Percentiles rank a stretch among this genome's conserved stretches.
Conservation (phyloP, 2,113 vertebrate genomes). For the Agapornis roseicollis region DNA sequence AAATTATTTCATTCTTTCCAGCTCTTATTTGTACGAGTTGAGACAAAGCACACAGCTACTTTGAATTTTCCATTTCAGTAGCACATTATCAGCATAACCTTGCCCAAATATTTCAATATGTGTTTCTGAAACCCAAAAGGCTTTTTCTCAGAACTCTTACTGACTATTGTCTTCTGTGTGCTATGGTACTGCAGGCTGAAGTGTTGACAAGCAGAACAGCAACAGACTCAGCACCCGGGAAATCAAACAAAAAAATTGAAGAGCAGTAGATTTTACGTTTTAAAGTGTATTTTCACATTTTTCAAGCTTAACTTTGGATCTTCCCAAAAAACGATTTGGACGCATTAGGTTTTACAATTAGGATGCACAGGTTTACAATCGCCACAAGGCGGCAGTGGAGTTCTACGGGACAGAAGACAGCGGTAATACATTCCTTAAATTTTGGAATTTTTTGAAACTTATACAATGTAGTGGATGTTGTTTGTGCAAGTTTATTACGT, state of each 20-base stretch:
- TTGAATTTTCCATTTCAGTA: neutral
- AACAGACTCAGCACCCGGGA: accelerated
- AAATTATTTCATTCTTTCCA: neutral
- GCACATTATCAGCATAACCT: neutral
- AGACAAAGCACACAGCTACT: neutral
- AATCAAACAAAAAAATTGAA: neutral
- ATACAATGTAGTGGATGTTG: neutral
- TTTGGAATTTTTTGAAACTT: neutral
- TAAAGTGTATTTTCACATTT: accelerated
- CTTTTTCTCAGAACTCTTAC: neutral
- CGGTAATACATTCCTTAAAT: neutral
- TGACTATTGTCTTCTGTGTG: neutral
- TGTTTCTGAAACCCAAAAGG: neutral
- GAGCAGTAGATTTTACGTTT: accelerated
- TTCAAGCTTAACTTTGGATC: neutral
- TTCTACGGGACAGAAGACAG: neutral
- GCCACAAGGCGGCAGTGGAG: neutral
- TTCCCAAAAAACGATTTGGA: neutral
- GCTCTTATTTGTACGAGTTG: neutral
- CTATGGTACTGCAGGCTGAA: neutral
- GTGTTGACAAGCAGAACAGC: neutral
- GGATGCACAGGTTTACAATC: neutral
- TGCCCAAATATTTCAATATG: neutral
- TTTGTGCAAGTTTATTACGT: neutral
- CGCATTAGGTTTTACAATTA: accelerated